Conservation (phyloP, 2,888 invertebrate genomes). For the Phaedon cochleariae region DNA sequence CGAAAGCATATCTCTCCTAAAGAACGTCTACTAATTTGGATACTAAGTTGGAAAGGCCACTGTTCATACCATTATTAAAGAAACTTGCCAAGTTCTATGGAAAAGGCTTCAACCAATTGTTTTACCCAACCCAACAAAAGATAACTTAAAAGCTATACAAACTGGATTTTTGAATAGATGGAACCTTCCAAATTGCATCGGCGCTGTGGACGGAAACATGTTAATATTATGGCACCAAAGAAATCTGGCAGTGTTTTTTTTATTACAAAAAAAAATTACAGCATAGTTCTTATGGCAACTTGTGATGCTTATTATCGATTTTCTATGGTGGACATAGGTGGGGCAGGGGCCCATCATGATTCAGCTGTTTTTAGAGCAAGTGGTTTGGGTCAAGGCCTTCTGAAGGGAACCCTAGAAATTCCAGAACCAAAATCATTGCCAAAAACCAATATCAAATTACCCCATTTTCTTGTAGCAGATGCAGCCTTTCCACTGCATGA, state of each 20-base stretch:
- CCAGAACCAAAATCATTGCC: slow-evolving; percentile 1
- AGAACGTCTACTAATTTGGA: no score
- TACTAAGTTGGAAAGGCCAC: no score
- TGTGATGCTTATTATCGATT: slow-evolving; percentile 51
- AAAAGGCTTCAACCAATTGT: no score
- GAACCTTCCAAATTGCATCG: slow-evolving; percentile 1
- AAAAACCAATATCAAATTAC: slow-evolving; percentile 4
- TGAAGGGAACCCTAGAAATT: slow-evolving; percentile 8
- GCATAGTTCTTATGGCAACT: slow-evolving; percentile 44
- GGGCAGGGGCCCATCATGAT: slow-evolving; percentile 36
- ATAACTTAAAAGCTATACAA: no score
- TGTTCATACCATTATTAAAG: no score
- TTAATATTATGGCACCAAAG: neutral
- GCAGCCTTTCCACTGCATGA: slow-evolving; percentile 24
- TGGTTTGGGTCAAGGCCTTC: neutral
- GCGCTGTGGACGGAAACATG: slow-evolving; percentile 1
- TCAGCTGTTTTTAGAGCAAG: neutral
- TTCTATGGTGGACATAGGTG: slow-evolving; percentile 49
- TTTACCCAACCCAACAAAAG: no score
- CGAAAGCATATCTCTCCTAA: no score
- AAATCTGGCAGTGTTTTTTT: neutral
- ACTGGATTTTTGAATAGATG: neutral
- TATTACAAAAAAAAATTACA: neutral
- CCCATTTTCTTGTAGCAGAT: slow-evolving; percentile 24
- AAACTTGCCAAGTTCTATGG: no score